Base-by-base conservation (phyloP, 1,140 invertebrate species). In the Galleria mellonella region DNA sequence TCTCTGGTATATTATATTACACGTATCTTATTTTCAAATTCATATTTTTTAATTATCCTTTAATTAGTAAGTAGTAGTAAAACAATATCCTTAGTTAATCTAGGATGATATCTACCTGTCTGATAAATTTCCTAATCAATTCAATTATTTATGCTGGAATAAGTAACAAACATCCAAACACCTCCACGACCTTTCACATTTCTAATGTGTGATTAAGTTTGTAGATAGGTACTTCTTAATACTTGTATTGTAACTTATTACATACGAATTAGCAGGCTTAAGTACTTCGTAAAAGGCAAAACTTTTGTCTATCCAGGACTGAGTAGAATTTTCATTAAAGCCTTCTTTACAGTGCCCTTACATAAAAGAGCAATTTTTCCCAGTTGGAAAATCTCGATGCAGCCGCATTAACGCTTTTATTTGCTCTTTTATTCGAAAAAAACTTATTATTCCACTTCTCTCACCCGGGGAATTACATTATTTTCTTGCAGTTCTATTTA, bases 331-430 rank as follows among this genome's bases (percentile, higher is more conserved):
- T 83, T 81, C 75, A 83, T 83, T 83, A 78, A 79, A 72, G 68
- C 60, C 71, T 67, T 65, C 75, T 72, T 83, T 73, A 72, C 64
- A 67, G 65, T 65, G 63, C 67, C 68, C 72, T 75, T 64, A 73
- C 62, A 81, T 71, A 78, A 79, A 81, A 83, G 76, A 75, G 73
- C 72, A 83, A 79, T 79, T 83, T 77, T 75, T 83, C 76, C 69
- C 69, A 71, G 67, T 72, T 67, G 68, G 68, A 77, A 77, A 79
- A 77, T 79, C 76, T 76, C 79, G 68, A 79, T 81, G 76, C 72
- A 77, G 76, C 74, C 76, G 76, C 73, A 77, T 83, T 83, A 81
- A 70, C 68, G 74, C 71, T 78, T 77, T 79, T 74, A 79, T 81
- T 83, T 79, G 69, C 66, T 81, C 72, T 81, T 59, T 75, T 79